phyloP scores from a whole-genome alignment of 2,888 invertebrate genomes.

The Cataglyphis livida region DNA sequence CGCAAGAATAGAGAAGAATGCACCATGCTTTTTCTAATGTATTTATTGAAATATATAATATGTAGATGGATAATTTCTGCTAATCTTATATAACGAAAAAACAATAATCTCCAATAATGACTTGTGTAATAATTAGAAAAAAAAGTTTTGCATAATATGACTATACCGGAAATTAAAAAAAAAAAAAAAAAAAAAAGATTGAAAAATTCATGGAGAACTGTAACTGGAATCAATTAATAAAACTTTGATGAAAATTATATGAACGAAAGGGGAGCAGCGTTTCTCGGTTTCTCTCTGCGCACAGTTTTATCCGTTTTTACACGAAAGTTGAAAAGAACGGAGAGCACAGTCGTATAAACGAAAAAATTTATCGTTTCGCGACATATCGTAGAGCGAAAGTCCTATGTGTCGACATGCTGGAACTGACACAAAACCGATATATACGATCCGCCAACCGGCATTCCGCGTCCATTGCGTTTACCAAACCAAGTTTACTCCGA shows the following conservation, averaged over 20 bases:
- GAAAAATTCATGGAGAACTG: not conserved
- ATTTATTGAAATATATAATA: not conserved
- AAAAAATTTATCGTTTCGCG: conserved; percentile 75
- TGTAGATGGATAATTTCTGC: not conserved
- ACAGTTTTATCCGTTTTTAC: not conserved
- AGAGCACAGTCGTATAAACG: conserved; percentile 55
- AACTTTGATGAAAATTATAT: conserved; percentile 20
- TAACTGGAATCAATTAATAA: conserved; percentile 21
- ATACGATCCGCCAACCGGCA: conserved; percentile 27
- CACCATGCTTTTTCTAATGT: not conserved
- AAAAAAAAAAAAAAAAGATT: not conserved
- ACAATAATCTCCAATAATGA: not conserved
- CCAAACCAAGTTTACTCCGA: conserved; percentile 10
- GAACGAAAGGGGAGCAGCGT: not conserved
- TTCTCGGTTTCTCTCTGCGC: not conserved
- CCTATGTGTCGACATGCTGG: conserved; percentile 67
- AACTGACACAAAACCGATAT: conserved; percentile 74
- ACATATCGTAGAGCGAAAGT: conserved; percentile 65
- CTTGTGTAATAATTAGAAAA: not conserved
- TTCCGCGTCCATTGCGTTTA: conserved; percentile 8
- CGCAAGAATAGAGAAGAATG: not conserved
- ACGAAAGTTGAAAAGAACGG: conserved; percentile 26
- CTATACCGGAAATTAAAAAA: not conserved
- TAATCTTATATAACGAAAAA: not conserved
- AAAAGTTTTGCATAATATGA: not conserved